Evolutionary conservation across 2,888 invertebrate genomes (phyloP), one percentile per base, ranked within the genome.

Genomic region (Tetramorium bicarinatum): DNA sequence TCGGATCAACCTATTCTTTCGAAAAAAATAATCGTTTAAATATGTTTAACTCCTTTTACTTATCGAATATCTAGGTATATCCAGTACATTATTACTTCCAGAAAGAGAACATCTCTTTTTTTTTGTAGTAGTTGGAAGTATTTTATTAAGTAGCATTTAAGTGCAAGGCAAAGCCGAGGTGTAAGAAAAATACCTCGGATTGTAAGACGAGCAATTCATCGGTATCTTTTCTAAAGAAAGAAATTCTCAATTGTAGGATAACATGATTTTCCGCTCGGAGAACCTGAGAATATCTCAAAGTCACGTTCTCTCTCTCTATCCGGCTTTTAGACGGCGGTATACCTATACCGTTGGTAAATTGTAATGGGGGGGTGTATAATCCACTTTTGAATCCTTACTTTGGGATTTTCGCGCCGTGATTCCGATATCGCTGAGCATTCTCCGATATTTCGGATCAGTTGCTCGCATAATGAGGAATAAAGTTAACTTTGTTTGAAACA

Each of bases 201-300:
- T 54, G 6, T 21, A 18, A 9, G 41, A 29, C 47, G 21, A 59
- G 21, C 64, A 38, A 82, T 74, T 64, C 25, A 3, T 34, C 21
- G 18, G 13, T 29, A 49, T 15, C 41, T 11, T 44, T 44, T 52
- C 21, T 25, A 18, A 54, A 13, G 25, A 83, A 54, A 41, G 41
- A 54, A 21, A 62, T 34, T 25, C 52, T 41, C 38, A n/a, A n/a
- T 34, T 47, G 52, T 13, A 29, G 18, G 41, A 44, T 54, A 82
- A 83, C 47, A 59, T 21, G 62, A 83, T 83, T 83, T 83, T 79
- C 79, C 61, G 49, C 79, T 49, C 15, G 66, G 3, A 21, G 18
- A 49, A 61, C 25, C 47, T 44, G 6, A 15, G 29, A 69, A 52
- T 61, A 67, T 54, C n/a, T 49, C 38, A 29, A 77, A 79, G 29